phyloP scores from a whole-genome alignment of 2,797 vertebrate genomes.

The Characodon lateralis region DNA sequence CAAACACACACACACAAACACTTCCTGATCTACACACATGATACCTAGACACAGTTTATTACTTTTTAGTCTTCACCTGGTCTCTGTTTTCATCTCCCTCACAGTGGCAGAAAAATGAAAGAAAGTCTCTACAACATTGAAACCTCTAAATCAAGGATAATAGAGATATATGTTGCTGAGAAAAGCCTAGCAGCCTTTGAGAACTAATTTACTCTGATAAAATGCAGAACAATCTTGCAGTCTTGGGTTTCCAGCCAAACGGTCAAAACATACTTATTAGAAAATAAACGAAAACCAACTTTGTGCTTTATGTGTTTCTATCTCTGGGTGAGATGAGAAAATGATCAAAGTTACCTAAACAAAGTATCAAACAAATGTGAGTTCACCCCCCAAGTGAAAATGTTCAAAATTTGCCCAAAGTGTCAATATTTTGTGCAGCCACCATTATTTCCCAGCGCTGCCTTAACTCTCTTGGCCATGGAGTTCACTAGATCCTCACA shows the following conservation, averaged over 20 bases:
- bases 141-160: slow-evolving; percentile 14
- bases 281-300: slow-evolving; percentile 21
- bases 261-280: slow-evolving; percentile 74
- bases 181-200: slow-evolving; percentile 37
- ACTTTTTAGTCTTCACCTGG: slow-evolving; percentile 19
- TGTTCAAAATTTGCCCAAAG: too few relatives aligned
- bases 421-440: too few relatives aligned
- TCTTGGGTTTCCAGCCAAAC: slow-evolving; percentile 32
- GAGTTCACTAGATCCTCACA: too few relatives aligned
- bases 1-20: not conserved
- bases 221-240: slow-evolving; percentile 36
- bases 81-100: slow-evolving; percentile 27
- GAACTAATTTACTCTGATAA: slow-evolving; percentile 64
- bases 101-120: slow-evolving; percentile 16
- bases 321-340: not conserved
- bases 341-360: not conserved
- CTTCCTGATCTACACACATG: slow-evolving; percentile 7
- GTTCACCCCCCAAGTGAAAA: too few relatives aligned
- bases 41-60: slow-evolving; percentile 21
- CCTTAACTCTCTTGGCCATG: too few relatives aligned
- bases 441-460: too few relatives aligned
- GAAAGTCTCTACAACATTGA: slow-evolving; percentile 7
- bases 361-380: too few relatives aligned
- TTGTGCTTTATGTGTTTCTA: slow-evolving; percentile 8
- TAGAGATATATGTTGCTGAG: slow-evolving; percentile 29